These are phyloP conservation scores for Pterophyllum scalare DNA, from an alignment of 2,113 vertebrate genomes.

Conservation along the genomic window DNA sequence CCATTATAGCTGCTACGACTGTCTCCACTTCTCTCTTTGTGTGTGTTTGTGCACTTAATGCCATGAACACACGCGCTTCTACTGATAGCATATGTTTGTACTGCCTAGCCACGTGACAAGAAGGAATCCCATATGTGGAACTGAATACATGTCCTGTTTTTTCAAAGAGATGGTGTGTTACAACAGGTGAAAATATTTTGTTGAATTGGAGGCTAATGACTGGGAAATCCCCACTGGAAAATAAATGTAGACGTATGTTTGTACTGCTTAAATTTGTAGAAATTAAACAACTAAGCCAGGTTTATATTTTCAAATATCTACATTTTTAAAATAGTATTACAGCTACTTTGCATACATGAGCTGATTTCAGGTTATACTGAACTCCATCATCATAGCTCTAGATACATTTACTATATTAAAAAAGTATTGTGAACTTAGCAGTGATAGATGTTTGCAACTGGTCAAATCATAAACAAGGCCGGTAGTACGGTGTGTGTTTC, in stretches of 20 bases:
- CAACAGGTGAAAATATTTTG: slow-evolving; percentile 19
- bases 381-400: not conserved
- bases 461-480: slow-evolving; percentile 27
- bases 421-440: not conserved
- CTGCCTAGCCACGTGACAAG: slow-evolving; percentile 43
- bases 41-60: slow-evolving; percentile 48
- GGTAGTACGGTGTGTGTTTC: slow-evolving; percentile 45
- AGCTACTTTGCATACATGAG: not conserved
- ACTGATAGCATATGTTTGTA: slow-evolving; percentile 51
- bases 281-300: not conserved
- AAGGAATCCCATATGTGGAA: slow-evolving; percentile 57
- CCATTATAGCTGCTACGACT: slow-evolving; percentile 62
- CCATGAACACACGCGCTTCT: slow-evolving; percentile 44
- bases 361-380: not conserved
- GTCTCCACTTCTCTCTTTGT: slow-evolving; percentile 37
- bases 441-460: not conserved
- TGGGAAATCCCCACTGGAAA: slow-evolving; percentile 11
- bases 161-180: not conserved
- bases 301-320: not conserved
- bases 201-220: slow-evolving; percentile 38
- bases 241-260: not conserved
- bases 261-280: not conserved
- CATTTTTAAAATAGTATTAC: not conserved
- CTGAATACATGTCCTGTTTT: slow-evolving; percentile 30
- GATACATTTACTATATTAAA: not conserved